These are phyloP conservation scores for Sebastes matsubarae DNA, from an alignment of 2,797 vertebrate species.

Conservation along the genomic window DNA sequence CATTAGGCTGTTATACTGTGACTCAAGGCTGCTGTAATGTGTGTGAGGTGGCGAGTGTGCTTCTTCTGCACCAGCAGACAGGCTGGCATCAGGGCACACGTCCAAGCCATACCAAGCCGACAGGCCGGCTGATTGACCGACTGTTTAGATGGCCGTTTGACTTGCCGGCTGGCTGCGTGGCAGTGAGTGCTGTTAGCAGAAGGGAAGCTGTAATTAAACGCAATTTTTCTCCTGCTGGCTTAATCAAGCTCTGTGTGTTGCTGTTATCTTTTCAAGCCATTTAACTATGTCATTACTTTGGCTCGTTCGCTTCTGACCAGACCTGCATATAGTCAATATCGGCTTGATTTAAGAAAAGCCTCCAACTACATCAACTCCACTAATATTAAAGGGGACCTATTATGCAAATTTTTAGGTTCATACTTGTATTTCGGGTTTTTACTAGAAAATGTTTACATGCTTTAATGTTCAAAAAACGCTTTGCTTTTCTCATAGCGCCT, in stretches of 20 bases:
- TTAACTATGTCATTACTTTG: constrained; percentile 43
- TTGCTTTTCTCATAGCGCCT: accelerated
- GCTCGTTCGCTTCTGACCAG: constrained; percentile 15
- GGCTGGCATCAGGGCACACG: constrained; percentile 44
- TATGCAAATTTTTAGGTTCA: too few relatives aligned
- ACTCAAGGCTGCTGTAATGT: constrained; percentile 10
- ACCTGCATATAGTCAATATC: constrained; percentile 11
- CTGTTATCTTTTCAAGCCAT: constrained; percentile 49
- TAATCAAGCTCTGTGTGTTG: constrained; percentile 50
- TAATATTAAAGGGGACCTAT: not conserved
- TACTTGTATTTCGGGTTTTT: too few relatives aligned
- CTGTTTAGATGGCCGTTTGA: constrained; percentile 63
- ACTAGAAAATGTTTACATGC: too few relatives aligned
- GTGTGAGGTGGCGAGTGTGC: constrained; percentile 16
- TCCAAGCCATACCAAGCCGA: constrained; percentile 57
- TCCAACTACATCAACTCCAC: not conserved
- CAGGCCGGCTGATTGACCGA: constrained; percentile 63
- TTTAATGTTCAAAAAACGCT: too few relatives aligned
- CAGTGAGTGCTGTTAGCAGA: constrained; percentile 57
- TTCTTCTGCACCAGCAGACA: constrained; percentile 42
- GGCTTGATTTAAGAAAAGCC: constrained; percentile 9
- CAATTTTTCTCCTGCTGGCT: constrained; percentile 52
- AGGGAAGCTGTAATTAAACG: constrained; percentile 72
- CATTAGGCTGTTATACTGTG: constrained; percentile 13
- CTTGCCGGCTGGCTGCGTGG: constrained; percentile 58